Percentiles rank a stretch among this genome's conserved stretches.
Conservation (phyloP, 2,888 invertebrate species). For the Alitta virens region DNA sequence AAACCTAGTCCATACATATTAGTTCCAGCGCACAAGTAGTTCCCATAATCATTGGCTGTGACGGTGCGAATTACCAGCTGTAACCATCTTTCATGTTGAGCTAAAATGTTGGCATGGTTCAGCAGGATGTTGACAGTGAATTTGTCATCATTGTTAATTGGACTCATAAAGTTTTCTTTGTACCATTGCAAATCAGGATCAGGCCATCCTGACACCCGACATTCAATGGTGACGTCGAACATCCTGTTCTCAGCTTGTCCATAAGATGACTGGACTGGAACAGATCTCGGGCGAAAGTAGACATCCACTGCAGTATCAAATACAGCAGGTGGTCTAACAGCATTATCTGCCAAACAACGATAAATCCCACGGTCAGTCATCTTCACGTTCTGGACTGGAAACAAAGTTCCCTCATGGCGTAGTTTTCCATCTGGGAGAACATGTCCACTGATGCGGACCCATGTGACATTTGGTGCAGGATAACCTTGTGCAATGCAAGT, state of each 20-base stretch:
- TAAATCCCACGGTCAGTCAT: conserved; percentile 46
- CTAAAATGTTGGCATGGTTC: conserved; percentile 28
- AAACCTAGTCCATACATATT: conserved; percentile 38
- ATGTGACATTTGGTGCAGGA: conserved; percentile 53
- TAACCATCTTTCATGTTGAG: conserved; percentile 35
- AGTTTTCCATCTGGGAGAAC: conserved; percentile 23
- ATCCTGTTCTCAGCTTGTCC: conserved; percentile 52
- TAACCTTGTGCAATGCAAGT: conserved; percentile 45
- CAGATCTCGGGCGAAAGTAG: conserved; percentile 41
- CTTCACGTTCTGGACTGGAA: conserved; percentile 32
- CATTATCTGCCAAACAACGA: conserved; percentile 54
- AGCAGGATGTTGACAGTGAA: conserved; percentile 30
- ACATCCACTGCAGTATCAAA: conserved; percentile 46
- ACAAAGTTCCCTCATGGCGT: conserved; percentile 8
- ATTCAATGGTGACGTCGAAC: conserved; percentile 49
- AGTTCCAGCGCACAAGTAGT: conserved; percentile 44
- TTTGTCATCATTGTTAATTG: conserved; percentile 26
- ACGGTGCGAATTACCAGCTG: conserved; percentile 47
- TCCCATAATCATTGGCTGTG: conserved; percentile 45
- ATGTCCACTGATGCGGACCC: conserved; percentile 50
- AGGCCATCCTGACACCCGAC: conserved; percentile 38
- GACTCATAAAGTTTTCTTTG: conserved; percentile 16
- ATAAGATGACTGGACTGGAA: conserved; percentile 46
- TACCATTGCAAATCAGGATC: conserved; percentile 30
- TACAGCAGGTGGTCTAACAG: conserved; percentile 48